Percentiles rank a stretch among this genome's conserved stretches.
Conservation (phyloP, 2,113 vertebrate species). For the Capreolus pygargus region DNA sequence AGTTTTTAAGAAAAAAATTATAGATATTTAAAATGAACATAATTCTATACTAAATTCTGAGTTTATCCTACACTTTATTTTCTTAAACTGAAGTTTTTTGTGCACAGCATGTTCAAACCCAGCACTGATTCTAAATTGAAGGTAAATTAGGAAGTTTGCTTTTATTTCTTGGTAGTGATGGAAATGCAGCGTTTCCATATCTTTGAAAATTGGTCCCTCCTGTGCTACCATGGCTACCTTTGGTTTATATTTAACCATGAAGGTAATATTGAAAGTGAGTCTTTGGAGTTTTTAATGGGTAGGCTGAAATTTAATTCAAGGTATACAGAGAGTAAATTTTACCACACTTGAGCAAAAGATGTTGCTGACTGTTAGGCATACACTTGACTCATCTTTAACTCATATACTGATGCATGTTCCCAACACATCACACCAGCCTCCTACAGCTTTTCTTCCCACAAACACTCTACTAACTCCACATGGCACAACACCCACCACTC, state of each 20-base stretch:
- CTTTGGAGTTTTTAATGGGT: not conserved
- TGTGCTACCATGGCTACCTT: not conserved
- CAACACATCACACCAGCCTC: constrained; percentile 46
- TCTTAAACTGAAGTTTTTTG: not conserved
- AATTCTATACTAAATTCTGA: not conserved
- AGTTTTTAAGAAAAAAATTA: not conserved
- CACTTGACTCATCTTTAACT: constrained; percentile 63
- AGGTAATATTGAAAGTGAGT: not conserved
- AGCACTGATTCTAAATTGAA: not conserved
- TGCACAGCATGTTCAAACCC: not conserved
- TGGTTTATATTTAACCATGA: constrained; percentile 15
- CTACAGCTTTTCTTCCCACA: constrained; percentile 57
- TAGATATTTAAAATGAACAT: not conserved
- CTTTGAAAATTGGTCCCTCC: not conserved
- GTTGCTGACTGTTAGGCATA: not conserved
- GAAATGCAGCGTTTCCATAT: not conserved
- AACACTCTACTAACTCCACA: constrained; percentile 49
- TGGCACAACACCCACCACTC: constrained; percentile 49
- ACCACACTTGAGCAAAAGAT: not conserved
- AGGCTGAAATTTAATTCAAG: not conserved
- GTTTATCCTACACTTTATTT: not conserved
- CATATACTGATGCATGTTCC: constrained; percentile 30
- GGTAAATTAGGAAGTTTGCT: constrained; percentile 28
- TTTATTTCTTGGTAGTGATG: not conserved
- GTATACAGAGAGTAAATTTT: not conserved